A percentile compares a stretch with the other conserved stretches of the same genome.
These are phyloP conservation scores for Pristiophorus japonicus DNA, from an alignment of 2,113 vertebrate species.

Conservation along the genomic window DNA sequence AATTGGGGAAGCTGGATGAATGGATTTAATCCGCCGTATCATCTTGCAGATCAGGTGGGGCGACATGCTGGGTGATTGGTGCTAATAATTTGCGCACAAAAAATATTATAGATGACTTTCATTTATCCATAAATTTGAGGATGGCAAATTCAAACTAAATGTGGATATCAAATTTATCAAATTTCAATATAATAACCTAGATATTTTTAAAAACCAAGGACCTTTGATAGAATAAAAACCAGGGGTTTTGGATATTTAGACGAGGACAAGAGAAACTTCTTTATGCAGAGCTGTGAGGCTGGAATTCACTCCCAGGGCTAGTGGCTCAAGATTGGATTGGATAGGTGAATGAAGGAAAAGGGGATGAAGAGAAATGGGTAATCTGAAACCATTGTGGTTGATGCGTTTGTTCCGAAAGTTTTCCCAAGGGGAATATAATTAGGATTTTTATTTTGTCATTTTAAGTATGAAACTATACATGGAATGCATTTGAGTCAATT, in stretches of 20 bases:
- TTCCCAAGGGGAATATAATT: too few species aligned
- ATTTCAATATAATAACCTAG: background rate
- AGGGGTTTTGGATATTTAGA: background rate
- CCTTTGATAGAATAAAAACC: background rate
- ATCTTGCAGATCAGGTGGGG: background rate
- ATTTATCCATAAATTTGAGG: background rate
- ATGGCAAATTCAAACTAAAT: background rate
- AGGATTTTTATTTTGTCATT: background rate
- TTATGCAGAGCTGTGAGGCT: background rate
- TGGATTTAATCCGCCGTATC: background rate
- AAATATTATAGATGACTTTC: background rate
- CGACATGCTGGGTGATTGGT: background rate
- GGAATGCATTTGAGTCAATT: background rate
- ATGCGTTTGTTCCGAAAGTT: background rate
- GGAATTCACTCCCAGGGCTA: background rate
- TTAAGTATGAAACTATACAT: background rate
- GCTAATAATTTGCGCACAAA: background rate
- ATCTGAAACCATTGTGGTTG: background rate
- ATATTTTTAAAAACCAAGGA: background rate
- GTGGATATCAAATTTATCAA: background rate
- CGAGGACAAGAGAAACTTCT: background rate
- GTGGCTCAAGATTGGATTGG: background rate
- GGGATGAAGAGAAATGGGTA: background rate
- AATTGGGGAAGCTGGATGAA: background rate
- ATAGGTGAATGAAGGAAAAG: background rate